Evolutionary conservation across 2,888 invertebrate genomes (phyloP), one percentile per base, ranked within the genome.

Genomic region (Melitaea athalia): DNA sequence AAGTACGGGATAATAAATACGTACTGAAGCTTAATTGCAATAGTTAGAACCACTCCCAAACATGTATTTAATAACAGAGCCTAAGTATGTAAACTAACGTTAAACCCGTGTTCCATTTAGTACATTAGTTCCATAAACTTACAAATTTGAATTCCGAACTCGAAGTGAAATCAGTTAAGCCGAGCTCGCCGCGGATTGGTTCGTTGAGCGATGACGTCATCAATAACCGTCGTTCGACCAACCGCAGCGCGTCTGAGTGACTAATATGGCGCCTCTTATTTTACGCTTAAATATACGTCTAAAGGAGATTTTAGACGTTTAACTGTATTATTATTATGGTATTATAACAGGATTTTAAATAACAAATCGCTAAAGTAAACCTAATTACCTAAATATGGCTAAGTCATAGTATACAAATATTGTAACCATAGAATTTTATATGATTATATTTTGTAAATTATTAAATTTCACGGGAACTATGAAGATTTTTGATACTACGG

Each of bases 121-220:
- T 42, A 47, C 47, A 62, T 67, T 65, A 72, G 67, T 72, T 72
- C 24, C 59, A 49, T 60, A 62, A 71, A 73, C 70, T 70, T 55
- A 55, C 33, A 55, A 73, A 75, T 76, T 74, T 72, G 73, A 88
- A 87, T 86, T 87, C 70, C 67, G 78, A 84, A 84, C 87, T 85
- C 79, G 80, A 89, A 89, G 87, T 90, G 83, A 85, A 85, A 89
- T 89, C 89, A 83, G 86, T 88, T 85, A 81, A 80, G 80, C 78
- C 74, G 74, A 71, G 71, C 77, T 78, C 72, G 78, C 81, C 75
- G 81, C 82, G 84, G 87, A 89, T 89, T 91, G 89, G 90, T 82
- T 81, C 75, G 81, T 75, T 88, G 87, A 91, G 81, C 81, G 84
- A 91, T 91, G 90, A 89, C 88, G 86, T 87, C 87, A 91, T 91